A percentile compares a stretch with the other conserved stretches of the same genome.
Evolutionary conservation across 1,140 invertebrate species (phyloP).

Genomic region (Ooceraea biroi): DNA sequence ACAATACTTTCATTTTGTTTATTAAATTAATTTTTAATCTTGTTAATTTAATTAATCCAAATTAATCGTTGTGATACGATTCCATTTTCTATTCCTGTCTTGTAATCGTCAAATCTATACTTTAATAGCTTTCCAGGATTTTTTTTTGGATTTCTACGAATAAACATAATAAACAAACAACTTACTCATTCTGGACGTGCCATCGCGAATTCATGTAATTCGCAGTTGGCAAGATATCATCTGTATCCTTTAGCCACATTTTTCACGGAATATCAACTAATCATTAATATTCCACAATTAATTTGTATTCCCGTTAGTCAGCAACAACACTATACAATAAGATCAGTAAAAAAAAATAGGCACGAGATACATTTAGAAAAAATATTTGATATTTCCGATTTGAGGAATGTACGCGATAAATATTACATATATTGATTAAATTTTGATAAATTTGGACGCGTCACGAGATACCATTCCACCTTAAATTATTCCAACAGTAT

Average conservation of each 20-base stretch:
- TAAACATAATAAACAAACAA: conserved; percentile 37
- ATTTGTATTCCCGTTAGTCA: conserved; percentile 50
- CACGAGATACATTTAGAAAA: neutral
- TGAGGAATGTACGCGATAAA: conserved; percentile 4
- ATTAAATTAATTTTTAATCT: too few species aligned
- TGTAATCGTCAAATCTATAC: neutral
- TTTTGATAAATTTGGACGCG: too few species aligned
- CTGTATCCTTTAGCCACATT: conserved; percentile 76
- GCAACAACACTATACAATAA: conserved; percentile 17
- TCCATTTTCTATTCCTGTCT: neutral
- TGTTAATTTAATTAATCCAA: too few species aligned
- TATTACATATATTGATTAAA: neutral
- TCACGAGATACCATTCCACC: too few species aligned
- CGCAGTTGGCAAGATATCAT: conserved; percentile 58
- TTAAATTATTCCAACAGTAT: too few species aligned
- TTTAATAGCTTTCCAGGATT: neutral
- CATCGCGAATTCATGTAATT: conserved; percentile 71
- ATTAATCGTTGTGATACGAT: neutral
- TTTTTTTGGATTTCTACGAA: conserved; percentile 2
- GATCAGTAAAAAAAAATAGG: neutral
- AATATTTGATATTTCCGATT: neutral
- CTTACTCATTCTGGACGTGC: conserved; percentile 74
- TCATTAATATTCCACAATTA: conserved; percentile 54
- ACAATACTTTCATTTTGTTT: neutral
- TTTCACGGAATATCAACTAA: conserved; percentile 67